Evolutionary conservation across 23 tunicate species (phyloP).

Genomic region (Ciona savignyi): DNA sequence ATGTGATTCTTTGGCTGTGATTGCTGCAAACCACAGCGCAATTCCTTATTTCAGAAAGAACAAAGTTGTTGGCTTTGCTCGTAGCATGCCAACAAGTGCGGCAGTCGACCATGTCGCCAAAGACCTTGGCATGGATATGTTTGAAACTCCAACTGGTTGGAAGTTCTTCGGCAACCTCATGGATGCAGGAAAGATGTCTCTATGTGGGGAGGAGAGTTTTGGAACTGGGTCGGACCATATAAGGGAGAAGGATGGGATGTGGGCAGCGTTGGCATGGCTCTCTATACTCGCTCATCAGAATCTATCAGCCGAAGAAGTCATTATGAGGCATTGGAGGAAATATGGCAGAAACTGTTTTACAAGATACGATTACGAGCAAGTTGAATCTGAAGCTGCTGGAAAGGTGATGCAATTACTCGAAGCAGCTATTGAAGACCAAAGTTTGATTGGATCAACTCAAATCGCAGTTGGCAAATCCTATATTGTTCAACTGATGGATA

Average conservation of each 20-base stretch:
- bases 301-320: conserved; percentile 49
- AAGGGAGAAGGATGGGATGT: conserved; percentile 96
- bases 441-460: conserved; percentile 34
- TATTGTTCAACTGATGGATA: conserved; percentile 52
- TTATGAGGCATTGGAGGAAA: conserved; percentile 72
- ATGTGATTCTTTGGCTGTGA: conserved; percentile 93
- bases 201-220: conserved; percentile 97
- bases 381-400: conserved; percentile 53
- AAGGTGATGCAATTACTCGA: conserved; percentile 60
- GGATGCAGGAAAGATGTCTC: conserved; percentile 84
- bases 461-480: conserved; percentile 52
- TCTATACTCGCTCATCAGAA: conserved; percentile 60
- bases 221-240: conserved; percentile 98
- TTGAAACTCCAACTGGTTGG: conserved; percentile 97
- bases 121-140: conserved; percentile 29
- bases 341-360: conserved; percentile 97
- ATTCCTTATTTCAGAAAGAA: conserved; percentile 82
- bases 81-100: conserved; percentile 98
- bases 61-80: conserved; percentile 72
- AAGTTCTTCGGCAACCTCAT: conserved; percentile 96
- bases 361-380: conserved; percentile 90
- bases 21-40: conserved; percentile 72
- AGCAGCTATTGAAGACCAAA: conserved; percentile 30
- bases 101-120: conserved; percentile 88
- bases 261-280: conserved; percentile 98